Percentiles rank a stretch among this genome's conserved stretches.
These are phyloP conservation scores for Oscheius onirici DNA, from an alignment of 2,888 invertebrate species.

Conservation along the genomic window DNA sequence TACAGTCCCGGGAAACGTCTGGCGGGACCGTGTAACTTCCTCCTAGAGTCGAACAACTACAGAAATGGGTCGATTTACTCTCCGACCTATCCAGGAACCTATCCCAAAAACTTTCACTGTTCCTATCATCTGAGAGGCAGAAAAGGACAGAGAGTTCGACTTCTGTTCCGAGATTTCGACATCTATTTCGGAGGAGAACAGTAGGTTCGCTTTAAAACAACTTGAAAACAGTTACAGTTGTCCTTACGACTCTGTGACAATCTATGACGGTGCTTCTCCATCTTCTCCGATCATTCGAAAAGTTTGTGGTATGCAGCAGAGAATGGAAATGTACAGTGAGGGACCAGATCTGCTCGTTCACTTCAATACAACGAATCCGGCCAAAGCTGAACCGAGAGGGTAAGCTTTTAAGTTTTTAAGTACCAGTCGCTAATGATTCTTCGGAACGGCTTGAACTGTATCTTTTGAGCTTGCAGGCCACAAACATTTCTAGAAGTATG, in stretches of 20 bases:
- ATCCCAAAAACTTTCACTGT: slow-evolving; percentile 78
- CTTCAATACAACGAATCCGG: slow-evolving; percentile 71
- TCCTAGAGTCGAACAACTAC: slow-evolving; percentile 57
- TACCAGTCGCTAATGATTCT: too few species aligned
- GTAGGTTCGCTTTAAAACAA: slow-evolving; percentile 78
- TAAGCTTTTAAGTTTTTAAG: slow-evolving; percentile 78
- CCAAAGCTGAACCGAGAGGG: slow-evolving; percentile 90
- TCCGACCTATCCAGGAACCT: slow-evolving; percentile 98
- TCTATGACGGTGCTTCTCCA: slow-evolving; percentile 92
- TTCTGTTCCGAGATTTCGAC: slow-evolving; percentile 97
- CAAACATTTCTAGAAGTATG: too few species aligned
- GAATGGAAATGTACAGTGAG: slow-evolving; percentile 67
- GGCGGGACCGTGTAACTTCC: slow-evolving; percentile 56
- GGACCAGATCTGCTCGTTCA: slow-evolving; percentile 64
- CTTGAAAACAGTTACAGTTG: slow-evolving; percentile 80
- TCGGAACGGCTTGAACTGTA: too few species aligned
- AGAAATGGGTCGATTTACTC: slow-evolving; percentile 86
- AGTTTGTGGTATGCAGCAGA: slow-evolving; percentile 71
- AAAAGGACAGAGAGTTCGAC: slow-evolving; percentile 87
- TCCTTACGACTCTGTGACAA: slow-evolving; percentile 96
- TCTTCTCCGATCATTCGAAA: slow-evolving; percentile 78
- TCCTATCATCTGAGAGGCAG: slow-evolving; percentile 84
- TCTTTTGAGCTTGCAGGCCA: too few species aligned
- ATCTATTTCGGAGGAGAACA: slow-evolving; percentile 97
- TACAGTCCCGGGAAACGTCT: slow-evolving; percentile 62